These are phyloP conservation scores for Porphyrio hochstetteri DNA, from an alignment of 2,113 vertebrate genomes.

Conservation along the genomic window DNA sequence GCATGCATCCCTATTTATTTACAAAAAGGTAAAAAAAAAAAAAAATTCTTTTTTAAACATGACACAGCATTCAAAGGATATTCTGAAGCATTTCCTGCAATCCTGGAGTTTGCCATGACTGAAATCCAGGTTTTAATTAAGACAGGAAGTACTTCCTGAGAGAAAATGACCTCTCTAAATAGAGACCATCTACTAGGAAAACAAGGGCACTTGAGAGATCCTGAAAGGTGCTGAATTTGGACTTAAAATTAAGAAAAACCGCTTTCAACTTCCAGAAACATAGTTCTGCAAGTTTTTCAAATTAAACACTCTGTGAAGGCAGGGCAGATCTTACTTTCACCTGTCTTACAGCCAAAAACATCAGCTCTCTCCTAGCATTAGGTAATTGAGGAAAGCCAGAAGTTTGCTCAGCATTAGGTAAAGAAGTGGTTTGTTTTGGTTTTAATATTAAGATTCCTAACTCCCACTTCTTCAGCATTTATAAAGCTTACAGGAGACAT, in stretches of 20 bases:
- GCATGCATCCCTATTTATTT: background rate
- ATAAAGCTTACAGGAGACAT: background rate
- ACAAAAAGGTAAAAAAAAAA: background rate
- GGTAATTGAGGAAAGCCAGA: conserved; percentile 50
- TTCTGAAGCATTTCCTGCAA: background rate
- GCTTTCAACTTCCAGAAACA: background rate
- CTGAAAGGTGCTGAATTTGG: conserved; percentile 12
- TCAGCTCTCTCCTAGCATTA: background rate
- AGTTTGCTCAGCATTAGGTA: background rate
- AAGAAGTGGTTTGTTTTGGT: conserved; percentile 34
- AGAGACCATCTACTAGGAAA: conserved; percentile 18
- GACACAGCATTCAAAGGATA: background rate
- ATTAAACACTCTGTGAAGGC: background rate
- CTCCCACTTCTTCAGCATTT: conserved; percentile 10
- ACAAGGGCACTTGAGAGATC: background rate
- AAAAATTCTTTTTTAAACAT: background rate
- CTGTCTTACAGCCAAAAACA: conserved; percentile 18
- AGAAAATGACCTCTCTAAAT: conserved; percentile 17
- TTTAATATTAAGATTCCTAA: background rate
- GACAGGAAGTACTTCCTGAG: conserved; percentile 19
- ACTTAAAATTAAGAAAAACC: background rate
- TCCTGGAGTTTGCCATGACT: background rate
- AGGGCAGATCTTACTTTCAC: background rate
- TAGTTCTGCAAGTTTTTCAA: background rate
- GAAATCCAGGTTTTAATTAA: conserved; percentile 38